These are phyloP conservation scores for Nysson spinosus DNA, from an alignment of 2,888 invertebrate species.

Conservation along the genomic window DNA sequence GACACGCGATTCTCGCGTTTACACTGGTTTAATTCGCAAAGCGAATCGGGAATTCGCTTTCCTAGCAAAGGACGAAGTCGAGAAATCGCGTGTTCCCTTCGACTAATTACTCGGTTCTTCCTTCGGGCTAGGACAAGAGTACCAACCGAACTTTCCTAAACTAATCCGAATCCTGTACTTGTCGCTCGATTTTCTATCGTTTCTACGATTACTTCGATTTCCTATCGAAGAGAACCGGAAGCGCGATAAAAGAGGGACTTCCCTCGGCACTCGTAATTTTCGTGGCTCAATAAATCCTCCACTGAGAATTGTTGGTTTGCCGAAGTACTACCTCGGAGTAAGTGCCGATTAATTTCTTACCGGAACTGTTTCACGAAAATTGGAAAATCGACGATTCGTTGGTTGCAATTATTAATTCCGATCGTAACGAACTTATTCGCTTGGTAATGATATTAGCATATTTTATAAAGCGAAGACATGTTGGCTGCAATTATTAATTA, in stretches of 20 bases:
- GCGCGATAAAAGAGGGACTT: background rate
- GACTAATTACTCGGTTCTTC: constrained; percentile 44
- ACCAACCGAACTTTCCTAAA: constrained; percentile 9
- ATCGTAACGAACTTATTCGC: no score
- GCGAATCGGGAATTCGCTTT: constrained; percentile 4
- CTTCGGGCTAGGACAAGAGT: background rate
- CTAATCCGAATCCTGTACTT: constrained; percentile 9
- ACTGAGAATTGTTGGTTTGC: constrained; percentile 9
- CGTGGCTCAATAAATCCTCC: constrained; percentile 9
- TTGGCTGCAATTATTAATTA: no score
- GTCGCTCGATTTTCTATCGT: constrained; percentile 8
- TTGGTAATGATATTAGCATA: no score
- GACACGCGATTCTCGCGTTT: constrained; percentile 59
- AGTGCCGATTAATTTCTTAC: constrained; percentile 18
- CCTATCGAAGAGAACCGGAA: background rate
- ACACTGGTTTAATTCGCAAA: constrained; percentile 34
- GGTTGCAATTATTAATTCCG: no score
- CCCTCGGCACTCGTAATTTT: constrained; percentile 32
- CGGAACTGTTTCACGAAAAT: no score
- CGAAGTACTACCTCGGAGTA: constrained; percentile 19
- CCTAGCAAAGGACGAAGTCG: background rate
- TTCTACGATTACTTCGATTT: constrained; percentile 2
- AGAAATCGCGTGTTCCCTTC: constrained; percentile 52
- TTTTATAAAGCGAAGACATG: no score
- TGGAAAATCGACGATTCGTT: no score